Conservation (phyloP, 1,140 invertebrate genomes). For the Uloborus diversus region DNA sequence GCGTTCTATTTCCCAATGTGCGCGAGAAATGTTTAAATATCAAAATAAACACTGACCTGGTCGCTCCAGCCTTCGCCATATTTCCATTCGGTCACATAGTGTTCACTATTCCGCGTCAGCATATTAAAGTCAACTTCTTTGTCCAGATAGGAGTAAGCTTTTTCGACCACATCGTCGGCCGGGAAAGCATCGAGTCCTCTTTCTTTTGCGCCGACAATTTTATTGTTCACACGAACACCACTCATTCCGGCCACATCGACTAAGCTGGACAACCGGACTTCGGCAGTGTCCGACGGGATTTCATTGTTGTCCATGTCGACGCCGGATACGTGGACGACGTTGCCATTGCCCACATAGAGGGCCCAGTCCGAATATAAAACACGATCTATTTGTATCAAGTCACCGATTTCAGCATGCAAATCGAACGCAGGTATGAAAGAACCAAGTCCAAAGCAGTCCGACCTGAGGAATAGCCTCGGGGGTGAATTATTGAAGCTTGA, state of each 20-base stretch:
- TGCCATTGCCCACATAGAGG: constrained; percentile 62
- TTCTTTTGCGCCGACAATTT: constrained; percentile 60
- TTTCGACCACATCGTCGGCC: constrained; percentile 59
- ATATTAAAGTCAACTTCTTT: constrained; percentile 61
- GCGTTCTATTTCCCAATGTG: too few relatives aligned
- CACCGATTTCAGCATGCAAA: constrained; percentile 57
- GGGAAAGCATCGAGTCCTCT: constrained; percentile 57
- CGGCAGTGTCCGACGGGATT: constrained; percentile 55
- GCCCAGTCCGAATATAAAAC: constrained; percentile 62
- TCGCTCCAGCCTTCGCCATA: constrained; percentile 63
- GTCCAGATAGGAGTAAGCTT: constrained; percentile 55
- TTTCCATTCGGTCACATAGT: constrained; percentile 63
- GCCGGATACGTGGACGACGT: constrained; percentile 61
- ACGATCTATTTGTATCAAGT: constrained; percentile 63
- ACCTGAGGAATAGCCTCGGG: constrained; percentile 27
- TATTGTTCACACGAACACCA: constrained; percentile 63
- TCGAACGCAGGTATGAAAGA: constrained; percentile 51
- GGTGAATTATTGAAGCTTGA: constrained; percentile 7
- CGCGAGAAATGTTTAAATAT: too few relatives aligned
- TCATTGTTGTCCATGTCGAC: constrained; percentile 58
- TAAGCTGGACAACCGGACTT: constrained; percentile 55
- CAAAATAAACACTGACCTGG: constrained; percentile 60
- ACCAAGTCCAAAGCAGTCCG: constrained; percentile 53
- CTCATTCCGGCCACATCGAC: constrained; percentile 59
- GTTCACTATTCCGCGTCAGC: constrained; percentile 62